These are phyloP conservation scores for Eristalis arbustorum DNA, from an alignment of 2,888 invertebrate species.

Conservation along the genomic window DNA sequence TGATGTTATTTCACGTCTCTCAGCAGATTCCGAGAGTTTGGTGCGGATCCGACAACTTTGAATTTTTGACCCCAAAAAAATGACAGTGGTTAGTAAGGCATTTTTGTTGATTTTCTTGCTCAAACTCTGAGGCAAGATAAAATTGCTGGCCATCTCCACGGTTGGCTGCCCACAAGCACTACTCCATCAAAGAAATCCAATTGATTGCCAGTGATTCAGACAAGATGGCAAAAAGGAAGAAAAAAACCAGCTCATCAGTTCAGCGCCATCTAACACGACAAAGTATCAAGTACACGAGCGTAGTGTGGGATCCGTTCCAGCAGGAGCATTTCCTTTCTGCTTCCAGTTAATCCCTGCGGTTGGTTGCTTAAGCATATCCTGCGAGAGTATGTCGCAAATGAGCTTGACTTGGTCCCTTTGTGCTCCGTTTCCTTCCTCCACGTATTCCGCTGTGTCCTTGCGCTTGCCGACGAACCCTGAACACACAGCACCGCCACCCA, in stretches of 20 bases:
- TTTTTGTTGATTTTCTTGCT: too few relatives aligned
- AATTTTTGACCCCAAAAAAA: too few relatives aligned
- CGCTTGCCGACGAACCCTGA: neutral
- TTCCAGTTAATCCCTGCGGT: neutral
- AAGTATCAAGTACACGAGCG: neutral
- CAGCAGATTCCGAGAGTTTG: too few relatives aligned
- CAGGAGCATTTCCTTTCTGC: neutral
- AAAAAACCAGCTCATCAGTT: neutral
- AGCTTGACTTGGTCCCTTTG: neutral
- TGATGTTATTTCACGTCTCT: too few relatives aligned
- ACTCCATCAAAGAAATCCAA: neutral
- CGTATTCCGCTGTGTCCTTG: conserved; percentile 26
- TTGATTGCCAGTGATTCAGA: neutral
- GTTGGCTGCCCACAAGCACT: neutral
- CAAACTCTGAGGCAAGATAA: too few relatives aligned
- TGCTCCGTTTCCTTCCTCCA: neutral
- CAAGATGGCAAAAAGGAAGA: neutral
- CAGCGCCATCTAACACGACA: neutral
- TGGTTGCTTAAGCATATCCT: neutral
- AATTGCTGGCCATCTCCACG: neutral
- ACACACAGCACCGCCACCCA: neutral
- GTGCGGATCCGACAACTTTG: too few relatives aligned
- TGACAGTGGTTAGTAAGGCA: too few relatives aligned
- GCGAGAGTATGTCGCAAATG: neutral
- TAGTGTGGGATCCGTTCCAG: neutral